phyloP scores from a whole-genome alignment of 2,113 vertebrate species.

The Aphyosemion australe region DNA sequence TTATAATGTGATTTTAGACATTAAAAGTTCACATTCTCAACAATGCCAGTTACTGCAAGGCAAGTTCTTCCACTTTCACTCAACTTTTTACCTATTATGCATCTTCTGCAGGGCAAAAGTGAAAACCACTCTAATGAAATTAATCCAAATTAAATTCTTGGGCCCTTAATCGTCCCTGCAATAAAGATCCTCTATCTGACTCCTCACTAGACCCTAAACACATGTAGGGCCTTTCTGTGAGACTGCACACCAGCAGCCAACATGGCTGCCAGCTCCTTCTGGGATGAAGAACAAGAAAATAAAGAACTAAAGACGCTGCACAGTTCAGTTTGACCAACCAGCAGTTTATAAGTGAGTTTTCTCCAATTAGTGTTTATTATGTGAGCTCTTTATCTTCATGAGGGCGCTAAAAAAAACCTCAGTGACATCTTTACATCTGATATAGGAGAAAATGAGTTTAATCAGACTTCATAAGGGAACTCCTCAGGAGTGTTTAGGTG shows the following conservation, averaged over 20 bases:
- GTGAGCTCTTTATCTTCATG: no score
- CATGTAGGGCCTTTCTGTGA: no score
- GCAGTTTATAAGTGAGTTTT: no score
- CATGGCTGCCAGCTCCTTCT: constrained; percentile 30
- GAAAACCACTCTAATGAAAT: constrained; percentile 37
- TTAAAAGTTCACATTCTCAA: constrained; percentile 7
- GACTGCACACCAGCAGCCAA: constrained; percentile 35
- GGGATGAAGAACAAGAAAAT: constrained; percentile 6
- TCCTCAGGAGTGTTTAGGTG: no score
- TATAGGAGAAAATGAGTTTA: no score
- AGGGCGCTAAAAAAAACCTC: no score
- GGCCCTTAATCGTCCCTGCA: constrained; percentile 35
- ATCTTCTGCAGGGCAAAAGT: constrained; percentile 25
- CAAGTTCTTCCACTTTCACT: no score
- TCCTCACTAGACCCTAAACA: constrained; percentile 6
- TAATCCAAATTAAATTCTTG: constrained; percentile 68
- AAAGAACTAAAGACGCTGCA: not conserved
- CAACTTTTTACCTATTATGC: not conserved
- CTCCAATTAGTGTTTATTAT: no score
- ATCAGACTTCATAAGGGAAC: no score
- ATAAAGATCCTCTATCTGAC: constrained; percentile 60
- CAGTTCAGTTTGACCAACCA: not conserved
- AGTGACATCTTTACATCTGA: no score
- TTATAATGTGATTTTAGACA: not conserved
- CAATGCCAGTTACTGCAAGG: not conserved